A percentile compares a stretch with the other conserved stretches of the same genome.
phyloP scores from a whole-genome alignment of 2,888 invertebrate species.

The Allophyes oxyacanthae region DNA sequence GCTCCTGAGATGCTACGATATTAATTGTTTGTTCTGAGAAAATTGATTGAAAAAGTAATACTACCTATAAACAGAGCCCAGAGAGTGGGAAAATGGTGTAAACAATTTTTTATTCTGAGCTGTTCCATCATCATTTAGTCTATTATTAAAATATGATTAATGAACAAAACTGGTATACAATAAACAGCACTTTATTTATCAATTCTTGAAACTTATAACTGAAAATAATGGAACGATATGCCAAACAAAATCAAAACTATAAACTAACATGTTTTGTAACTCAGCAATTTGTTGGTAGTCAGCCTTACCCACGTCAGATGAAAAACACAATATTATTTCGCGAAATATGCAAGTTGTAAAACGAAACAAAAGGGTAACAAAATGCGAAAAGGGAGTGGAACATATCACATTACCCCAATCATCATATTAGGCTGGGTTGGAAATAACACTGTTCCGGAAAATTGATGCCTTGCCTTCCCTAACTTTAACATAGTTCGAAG shows the following conservation, averaged over 20 bases:
- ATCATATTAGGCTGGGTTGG: conserved; percentile 38
- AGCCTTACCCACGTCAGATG: conserved; percentile 14
- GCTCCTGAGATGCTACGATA: conserved; percentile 36
- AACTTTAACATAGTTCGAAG: conserved; percentile 39
- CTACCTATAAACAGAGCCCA: background rate
- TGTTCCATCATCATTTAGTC: too few species aligned
- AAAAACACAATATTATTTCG: conserved; percentile 25
- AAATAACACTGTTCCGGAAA: conserved; percentile 41
- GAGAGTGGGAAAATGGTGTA: background rate
- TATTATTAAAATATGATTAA: too few species aligned
- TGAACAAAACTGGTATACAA: too few species aligned
- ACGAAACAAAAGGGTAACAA: conserved; percentile 42
- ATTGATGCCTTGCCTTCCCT: conserved; percentile 31
- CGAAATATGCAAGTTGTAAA: conserved; percentile 44
- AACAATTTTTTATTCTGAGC: background rate
- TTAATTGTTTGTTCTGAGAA: conserved; percentile 37
- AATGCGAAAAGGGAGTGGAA: conserved; percentile 34
- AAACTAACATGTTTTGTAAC: background rate
- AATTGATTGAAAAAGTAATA: conserved; percentile 28
- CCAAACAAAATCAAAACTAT: conserved; percentile 1
- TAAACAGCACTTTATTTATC: too few species aligned
- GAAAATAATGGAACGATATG: too few species aligned
- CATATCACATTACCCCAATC: conserved; percentile 42
- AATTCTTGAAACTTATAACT: too few species aligned
- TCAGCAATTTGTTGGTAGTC: conserved; percentile 8